Evolutionary conservation across 2,113 vertebrate genomes (phyloP).

Genomic region (Picathartes gymnocephalus): DNA sequence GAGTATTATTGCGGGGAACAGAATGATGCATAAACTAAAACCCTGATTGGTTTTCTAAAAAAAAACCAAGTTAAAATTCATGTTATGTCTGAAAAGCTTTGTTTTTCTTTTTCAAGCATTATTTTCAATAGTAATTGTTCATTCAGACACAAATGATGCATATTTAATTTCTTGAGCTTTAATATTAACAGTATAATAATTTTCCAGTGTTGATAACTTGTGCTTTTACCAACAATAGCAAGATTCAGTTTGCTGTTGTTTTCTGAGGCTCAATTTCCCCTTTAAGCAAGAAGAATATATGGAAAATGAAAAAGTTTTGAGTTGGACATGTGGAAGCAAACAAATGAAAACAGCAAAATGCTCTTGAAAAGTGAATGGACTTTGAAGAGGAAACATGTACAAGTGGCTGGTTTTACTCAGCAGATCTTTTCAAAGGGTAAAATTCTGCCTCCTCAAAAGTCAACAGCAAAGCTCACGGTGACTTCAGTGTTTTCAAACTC

Average conservation of each 20-base stretch:
- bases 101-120: constrained; percentile 62
- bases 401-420: not conserved
- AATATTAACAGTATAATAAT: constrained; percentile 28
- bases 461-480: not conserved
- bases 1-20: constrained; percentile 53
- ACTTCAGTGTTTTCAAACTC: not conserved
- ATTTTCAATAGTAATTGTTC: constrained; percentile 66
- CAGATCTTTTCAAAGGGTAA: not conserved
- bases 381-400: not conserved
- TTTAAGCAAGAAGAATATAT: not conserved
- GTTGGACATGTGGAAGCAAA: not conserved
- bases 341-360: not conserved
- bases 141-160: constrained; percentile 66
- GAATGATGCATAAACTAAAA: constrained; percentile 71
- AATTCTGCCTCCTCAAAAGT: not conserved
- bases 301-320: not conserved
- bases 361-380: not conserved
- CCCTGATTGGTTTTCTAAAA: constrained; percentile 62
- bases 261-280: not conserved
- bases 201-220: not conserved
- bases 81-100: constrained; percentile 59
- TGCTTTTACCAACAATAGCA: not conserved
- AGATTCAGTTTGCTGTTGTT: not conserved
- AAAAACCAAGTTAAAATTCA: constrained; percentile 45
- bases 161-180: constrained; percentile 64